These are phyloP conservation scores for Drosophila anceps DNA, from an alignment of 2,888 invertebrate species.

Conservation along the genomic window DNA sequence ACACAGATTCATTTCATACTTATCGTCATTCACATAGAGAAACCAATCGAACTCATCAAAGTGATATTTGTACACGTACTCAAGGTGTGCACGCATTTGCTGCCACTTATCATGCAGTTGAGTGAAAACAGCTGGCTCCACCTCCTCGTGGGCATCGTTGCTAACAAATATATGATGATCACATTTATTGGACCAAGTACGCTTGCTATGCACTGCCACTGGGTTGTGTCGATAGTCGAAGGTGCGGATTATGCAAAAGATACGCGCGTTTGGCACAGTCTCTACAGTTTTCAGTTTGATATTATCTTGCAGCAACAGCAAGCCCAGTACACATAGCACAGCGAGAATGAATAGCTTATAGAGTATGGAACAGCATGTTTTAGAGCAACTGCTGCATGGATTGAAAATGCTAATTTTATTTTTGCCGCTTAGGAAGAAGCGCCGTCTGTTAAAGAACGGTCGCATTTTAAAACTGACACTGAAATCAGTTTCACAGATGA, in stretches of 20 bases:
- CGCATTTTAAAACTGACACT: slow-evolving; percentile 56
- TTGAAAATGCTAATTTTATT: slow-evolving; percentile 65
- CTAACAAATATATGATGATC: slow-evolving; percentile 95
- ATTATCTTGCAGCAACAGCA: slow-evolving; percentile 13
- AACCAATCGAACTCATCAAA: slow-evolving; percentile 96
- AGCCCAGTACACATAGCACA: slow-evolving; percentile 35
- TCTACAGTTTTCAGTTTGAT: background rate
- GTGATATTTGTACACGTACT: slow-evolving; percentile 93
- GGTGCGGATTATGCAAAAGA: slow-evolving; percentile 98
- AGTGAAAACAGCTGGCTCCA: slow-evolving; percentile 94
- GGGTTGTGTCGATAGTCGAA: slow-evolving; percentile 82
- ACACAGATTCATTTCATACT: slow-evolving; percentile 86
- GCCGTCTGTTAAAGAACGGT: slow-evolving; percentile 51
- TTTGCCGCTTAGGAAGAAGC: slow-evolving; percentile 48
- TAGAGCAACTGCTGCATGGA: slow-evolving; percentile 38
- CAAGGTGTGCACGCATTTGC: slow-evolving; percentile 96
- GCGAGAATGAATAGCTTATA: slow-evolving; percentile 35
- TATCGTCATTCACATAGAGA: slow-evolving; percentile 98
- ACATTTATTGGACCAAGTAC: slow-evolving; percentile 96
- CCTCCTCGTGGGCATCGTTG: slow-evolving; percentile 88
- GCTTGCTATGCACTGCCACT: slow-evolving; percentile 93
- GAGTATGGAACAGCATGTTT: slow-evolving; percentile 15
- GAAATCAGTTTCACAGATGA: slow-evolving; percentile 27
- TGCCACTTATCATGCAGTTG: slow-evolving; percentile 93
- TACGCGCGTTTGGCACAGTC: slow-evolving; percentile 87